These are phyloP conservation scores for Polietes domitor DNA, from an alignment of 2,888 invertebrate genomes.

Conservation along the genomic window DNA sequence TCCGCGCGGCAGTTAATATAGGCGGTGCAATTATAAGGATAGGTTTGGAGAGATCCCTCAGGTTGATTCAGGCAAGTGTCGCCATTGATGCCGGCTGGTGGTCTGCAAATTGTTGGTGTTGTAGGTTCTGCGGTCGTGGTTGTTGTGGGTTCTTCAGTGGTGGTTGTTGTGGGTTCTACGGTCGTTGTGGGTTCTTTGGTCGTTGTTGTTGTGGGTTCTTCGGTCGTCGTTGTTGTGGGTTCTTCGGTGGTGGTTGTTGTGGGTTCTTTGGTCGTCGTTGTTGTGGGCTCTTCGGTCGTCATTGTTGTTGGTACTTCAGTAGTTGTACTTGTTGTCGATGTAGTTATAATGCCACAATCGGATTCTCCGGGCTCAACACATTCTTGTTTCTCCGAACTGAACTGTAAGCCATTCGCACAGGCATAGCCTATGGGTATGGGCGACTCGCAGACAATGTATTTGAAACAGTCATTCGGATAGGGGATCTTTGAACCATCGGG, in stretches of 20 bases:
- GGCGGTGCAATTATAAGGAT: conserved; percentile 71
- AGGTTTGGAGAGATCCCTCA: conserved; percentile 49
- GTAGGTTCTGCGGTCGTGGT: background rate
- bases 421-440: conserved; percentile 70
- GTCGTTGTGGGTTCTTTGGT: background rate
- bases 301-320: background rate
- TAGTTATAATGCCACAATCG: conserved; percentile 66
- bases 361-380: conserved; percentile 71
- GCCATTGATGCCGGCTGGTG: background rate
- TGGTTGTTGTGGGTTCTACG: background rate
- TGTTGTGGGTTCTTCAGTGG: background rate
- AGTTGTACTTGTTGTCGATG: background rate
- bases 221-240: conserved; percentile 1
- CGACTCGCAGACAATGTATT: conserved; percentile 71
- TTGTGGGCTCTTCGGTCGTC: background rate
- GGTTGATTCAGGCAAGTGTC: conserved; percentile 29
- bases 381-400: conserved; percentile 64
- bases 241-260: background rate
- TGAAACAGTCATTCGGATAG: conserved; percentile 73
- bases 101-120: conserved; percentile 17
- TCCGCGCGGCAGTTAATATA: conserved; percentile 70
- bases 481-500: conserved; percentile 57
- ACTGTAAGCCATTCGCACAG: conserved; percentile 71
- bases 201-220: background rate
- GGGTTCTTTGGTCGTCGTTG: background rate